phyloP scores from a whole-genome alignment of 2,113 vertebrate species.

The Lycocorax pyrrhopterus region DNA sequence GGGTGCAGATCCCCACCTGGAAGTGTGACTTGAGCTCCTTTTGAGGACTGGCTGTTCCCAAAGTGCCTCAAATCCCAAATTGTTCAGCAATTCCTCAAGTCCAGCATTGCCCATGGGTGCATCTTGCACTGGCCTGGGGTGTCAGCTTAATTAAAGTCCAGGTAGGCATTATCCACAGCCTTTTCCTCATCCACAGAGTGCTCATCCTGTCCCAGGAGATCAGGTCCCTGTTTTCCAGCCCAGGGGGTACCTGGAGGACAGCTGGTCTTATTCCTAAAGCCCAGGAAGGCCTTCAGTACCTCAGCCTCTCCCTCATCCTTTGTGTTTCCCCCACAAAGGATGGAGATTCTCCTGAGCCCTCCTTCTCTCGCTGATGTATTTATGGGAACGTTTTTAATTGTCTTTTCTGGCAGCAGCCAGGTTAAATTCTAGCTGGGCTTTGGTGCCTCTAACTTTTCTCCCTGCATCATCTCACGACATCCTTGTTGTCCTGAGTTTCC shows the following conservation, averaged over 20 bases:
- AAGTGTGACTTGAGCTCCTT: fast-evolving
- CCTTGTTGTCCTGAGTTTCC: not conserved
- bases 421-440: not conserved
- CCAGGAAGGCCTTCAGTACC: not conserved
- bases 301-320: not conserved
- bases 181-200: not conserved
- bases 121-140: fast-evolving
- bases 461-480: not conserved
- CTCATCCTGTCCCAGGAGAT: not conserved
- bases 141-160: not conserved
- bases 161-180: not conserved
- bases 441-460: not conserved
- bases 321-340: not conserved
- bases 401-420: not conserved
- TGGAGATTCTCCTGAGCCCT: not conserved
- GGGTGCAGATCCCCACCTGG: not conserved
- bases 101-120: not conserved
- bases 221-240: not conserved
- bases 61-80: not conserved
- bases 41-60: not conserved
- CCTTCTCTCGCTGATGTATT: not conserved
- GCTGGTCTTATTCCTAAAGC: not conserved
- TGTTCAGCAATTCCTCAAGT: not conserved
- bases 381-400: not conserved
- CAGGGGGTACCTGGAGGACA: not conserved